These are phyloP conservation scores for Crenichthys baileyi DNA, from an alignment of 2,797 vertebrate species.

Conservation along the genomic window DNA sequence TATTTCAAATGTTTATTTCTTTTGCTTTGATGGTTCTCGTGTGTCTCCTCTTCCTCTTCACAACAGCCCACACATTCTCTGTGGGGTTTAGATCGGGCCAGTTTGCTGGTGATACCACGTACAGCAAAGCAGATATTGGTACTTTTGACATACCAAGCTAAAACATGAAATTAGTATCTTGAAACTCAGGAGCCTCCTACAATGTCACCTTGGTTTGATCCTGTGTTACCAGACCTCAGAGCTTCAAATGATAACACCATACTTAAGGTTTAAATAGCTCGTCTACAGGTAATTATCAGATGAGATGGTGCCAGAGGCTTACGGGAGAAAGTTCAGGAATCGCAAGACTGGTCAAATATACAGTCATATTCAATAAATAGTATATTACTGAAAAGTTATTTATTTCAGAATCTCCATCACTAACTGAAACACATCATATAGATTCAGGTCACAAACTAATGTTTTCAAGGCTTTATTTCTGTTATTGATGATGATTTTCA, in stretches of 20 bases:
- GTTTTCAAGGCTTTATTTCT: not conserved
- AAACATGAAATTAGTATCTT: not conserved
- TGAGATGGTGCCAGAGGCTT: not conserved
- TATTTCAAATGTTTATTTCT: not conserved
- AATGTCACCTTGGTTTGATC: not conserved
- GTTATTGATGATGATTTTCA: not conserved
- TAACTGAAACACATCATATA: not conserved
- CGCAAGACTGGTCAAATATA: no score
- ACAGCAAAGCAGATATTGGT: not conserved
- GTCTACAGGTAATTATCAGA: not conserved
- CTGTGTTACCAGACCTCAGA: not conserved
- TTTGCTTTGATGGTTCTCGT: not conserved
- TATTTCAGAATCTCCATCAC: not conserved
- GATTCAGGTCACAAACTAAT: not conserved
- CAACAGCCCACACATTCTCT: not conserved
- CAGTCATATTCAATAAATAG: not conserved
- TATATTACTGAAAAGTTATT: not conserved
- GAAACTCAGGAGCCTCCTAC: not conserved
- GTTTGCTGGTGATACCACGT: not conserved
- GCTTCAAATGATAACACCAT: not conserved
- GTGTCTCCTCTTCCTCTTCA: not conserved
- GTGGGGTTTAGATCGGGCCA: not conserved
- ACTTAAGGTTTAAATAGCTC: not conserved
- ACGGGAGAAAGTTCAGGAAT: no score
- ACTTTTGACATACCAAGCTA: not conserved